A percentile compares a stretch with the other conserved stretches of the same genome.
phyloP scores from a whole-genome alignment of 2,113 vertebrate genomes.

The Thinocorus orbignyianus region DNA sequence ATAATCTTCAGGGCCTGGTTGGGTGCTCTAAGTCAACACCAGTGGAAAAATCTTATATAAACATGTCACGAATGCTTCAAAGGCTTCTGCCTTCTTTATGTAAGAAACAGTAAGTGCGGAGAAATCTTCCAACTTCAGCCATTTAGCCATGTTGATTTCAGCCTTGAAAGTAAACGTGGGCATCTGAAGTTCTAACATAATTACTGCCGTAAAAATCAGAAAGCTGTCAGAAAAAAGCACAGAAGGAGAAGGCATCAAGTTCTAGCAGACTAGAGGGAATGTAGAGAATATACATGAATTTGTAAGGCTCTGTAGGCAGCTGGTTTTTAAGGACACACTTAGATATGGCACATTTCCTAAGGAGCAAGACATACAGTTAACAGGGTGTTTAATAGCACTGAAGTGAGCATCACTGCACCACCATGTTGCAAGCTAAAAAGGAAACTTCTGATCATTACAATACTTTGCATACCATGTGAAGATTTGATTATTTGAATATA shows the following conservation, averaged over 20 bases:
- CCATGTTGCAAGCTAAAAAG: neutral
- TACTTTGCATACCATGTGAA: neutral
- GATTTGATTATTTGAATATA: neutral
- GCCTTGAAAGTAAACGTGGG: neutral
- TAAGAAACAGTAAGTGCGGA: neutral
- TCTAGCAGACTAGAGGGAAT: neutral
- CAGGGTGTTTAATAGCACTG: neutral
- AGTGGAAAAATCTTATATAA: neutral
- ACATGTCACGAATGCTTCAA: neutral
- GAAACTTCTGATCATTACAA: neutral
- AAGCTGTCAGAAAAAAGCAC: neutral
- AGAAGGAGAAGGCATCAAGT: neutral
- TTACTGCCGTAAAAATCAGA: neutral
- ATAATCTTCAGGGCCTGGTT: neutral
- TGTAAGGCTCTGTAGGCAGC: neutral
- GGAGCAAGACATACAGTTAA: neutral
- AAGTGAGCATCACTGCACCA: neutral
- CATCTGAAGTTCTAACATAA: neutral
- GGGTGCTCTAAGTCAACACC: neutral
- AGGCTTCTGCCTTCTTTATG: neutral
- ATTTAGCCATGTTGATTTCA: neutral
- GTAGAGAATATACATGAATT: neutral
- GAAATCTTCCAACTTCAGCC: neutral
- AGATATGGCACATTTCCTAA: neutral
- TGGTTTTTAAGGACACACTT: neutral